Conservation (phyloP, 2,113 vertebrate species). For the Aramus guarauna region DNA sequence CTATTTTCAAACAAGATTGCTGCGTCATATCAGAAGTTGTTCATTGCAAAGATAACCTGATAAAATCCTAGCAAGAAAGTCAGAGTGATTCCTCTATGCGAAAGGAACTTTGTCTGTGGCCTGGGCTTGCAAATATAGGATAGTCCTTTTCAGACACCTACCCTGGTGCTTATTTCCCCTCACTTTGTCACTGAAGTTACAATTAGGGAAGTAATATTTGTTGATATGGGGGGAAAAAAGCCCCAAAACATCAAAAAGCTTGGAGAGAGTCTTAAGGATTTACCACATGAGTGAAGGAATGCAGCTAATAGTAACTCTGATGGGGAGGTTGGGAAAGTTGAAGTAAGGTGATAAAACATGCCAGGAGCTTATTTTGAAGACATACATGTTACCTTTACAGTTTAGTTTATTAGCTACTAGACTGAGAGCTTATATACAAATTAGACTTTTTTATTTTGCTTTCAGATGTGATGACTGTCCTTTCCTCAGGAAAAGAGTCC, state of each 20-base stretch:
- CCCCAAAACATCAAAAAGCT: not conserved
- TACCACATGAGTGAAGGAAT: not conserved
- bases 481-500: not conserved
- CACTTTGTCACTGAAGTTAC: not conserved
- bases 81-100: fast-evolving
- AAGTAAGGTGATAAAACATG: not conserved
- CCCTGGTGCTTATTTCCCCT: not conserved
- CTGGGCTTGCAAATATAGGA: not conserved
- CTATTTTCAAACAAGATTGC: not conserved
- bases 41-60: not conserved
- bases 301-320: not conserved
- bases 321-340: not conserved
- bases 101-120: not conserved
- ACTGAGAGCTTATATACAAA: not conserved
- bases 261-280: not conserved
- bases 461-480: not conserved
- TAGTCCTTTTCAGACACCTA: not conserved
- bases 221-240: too few species aligned
- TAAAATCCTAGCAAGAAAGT: not conserved
- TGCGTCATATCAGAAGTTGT: not conserved
- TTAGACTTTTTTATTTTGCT: not conserved
- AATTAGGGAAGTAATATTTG: not conserved
- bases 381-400: not conserved
- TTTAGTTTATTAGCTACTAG: not conserved
- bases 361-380: not conserved